Evolutionary conservation across 2,888 invertebrate species (phyloP), one percentile per base, ranked within the genome.

Genomic region (Zhuqinia jingwanae): DNA sequence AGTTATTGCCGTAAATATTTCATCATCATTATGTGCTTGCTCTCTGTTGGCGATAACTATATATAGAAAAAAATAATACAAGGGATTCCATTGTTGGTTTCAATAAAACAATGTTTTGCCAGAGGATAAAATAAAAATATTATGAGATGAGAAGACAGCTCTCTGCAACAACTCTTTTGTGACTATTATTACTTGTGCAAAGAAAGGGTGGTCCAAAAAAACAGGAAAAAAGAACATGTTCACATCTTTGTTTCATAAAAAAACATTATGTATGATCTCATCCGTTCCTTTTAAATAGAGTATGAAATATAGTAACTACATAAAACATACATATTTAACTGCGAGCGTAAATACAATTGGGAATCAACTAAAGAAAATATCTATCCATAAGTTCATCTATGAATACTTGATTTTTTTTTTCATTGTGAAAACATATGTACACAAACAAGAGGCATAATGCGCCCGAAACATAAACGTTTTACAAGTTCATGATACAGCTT

Each of bases 191-290:
- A 65, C 56, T 84, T 84, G 84, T 84, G 78, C 78, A 84, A 84
- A 84, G 77, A 84, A 78, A 78, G 84, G 84, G 84, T 84, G 84
- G 84, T 78, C 84, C 17, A 45, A 73, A 56, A 27, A 73, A n/a
- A 36, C 36, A 3, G 5, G 36, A 36, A 36, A 3, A 42, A 50
- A 47, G 22, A 81, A 45, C 45, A 81, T 58, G 70, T 70, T 81
- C 70, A 81, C 80, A 81, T 50, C n/a, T 63, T 65, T 65, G 45
- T 70, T 70, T 45, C 70, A 45, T n/a, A 6, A 47, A 45, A 70
- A 70, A 2, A n/a, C n/a, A 20, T 70, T 47, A 15, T 22, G 17
- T 20, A 36, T 36, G 36, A 36, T 36, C 53, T 8, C 11, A 8
- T 53, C 11, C 11, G 15, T n/a, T 8, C 3, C 17, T 53, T 53